Percentiles rank a stretch among this genome's conserved stretches.
phyloP scores from a whole-genome alignment of 2,797 vertebrate species.

The Falco rusticolus region DNA sequence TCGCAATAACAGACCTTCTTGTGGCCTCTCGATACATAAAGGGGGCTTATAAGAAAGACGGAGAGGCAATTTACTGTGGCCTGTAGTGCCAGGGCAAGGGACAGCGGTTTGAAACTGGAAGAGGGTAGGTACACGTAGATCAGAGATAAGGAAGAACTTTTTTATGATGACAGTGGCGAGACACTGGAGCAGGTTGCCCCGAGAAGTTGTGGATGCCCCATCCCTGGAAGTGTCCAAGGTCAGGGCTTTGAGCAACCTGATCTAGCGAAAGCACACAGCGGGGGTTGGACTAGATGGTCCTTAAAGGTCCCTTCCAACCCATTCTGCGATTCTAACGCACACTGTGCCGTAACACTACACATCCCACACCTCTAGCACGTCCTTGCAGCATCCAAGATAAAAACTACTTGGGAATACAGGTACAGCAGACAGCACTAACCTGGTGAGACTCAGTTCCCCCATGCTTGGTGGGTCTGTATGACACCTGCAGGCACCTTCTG shows the following conservation, averaged over 20 bases:
- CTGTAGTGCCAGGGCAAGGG: not conserved
- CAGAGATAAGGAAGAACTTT: not conserved
- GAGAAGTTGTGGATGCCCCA: not conserved
- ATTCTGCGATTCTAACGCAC: not conserved
- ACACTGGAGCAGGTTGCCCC: not conserved
- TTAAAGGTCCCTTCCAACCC: not conserved
- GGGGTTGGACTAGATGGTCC: not conserved
- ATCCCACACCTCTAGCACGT: fast-evolving
- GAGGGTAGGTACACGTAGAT: not conserved
- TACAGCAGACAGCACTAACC: not conserved
- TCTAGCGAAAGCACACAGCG: not conserved
- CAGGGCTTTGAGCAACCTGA: not conserved
- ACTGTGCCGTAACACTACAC: fast-evolving
- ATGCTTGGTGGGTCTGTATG: fast-evolving
- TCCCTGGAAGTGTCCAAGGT: not conserved
- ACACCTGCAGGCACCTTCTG: not conserved
- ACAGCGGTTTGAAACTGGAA: not conserved
- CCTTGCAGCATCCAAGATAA: not conserved
- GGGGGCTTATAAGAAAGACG: not conserved
- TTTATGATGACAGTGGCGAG: not conserved
- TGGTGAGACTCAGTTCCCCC: not conserved
- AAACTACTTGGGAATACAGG: not conserved
- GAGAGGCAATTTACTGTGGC: not conserved
- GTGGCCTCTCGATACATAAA: not conserved
- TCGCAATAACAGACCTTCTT: not conserved